Evolutionary conservation across 1,140 invertebrate genomes (phyloP).

Genomic region (Pogonognathellus flavescens): DNA sequence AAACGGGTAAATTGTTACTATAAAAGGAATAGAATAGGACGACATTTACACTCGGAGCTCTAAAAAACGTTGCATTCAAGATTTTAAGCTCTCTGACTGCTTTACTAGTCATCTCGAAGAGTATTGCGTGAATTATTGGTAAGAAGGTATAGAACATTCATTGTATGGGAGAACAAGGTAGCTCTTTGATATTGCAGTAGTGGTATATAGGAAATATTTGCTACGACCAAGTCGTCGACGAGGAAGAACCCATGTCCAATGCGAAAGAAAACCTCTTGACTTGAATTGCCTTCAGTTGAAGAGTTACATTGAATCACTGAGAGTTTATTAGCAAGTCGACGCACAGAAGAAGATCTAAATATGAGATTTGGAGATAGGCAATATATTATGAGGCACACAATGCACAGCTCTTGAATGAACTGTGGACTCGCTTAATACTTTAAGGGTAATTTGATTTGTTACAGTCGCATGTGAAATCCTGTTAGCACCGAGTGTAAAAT

Average conservation of each 20-base stretch:
- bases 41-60: background rate
- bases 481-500: constrained; percentile 15
- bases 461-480: constrained; percentile 36
- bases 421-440: constrained; percentile 43
- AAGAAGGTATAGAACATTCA: background rate
- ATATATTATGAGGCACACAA: constrained; percentile 27
- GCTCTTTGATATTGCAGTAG: background rate
- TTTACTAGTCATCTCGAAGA: constrained; percentile 15
- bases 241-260: constrained; percentile 4
- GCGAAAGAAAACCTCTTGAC: constrained; percentile 27
- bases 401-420: constrained; percentile 35
- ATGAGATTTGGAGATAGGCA: constrained; percentile 25
- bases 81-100: background rate
- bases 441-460: constrained; percentile 49
- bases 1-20: no score
- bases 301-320: constrained; percentile 11
- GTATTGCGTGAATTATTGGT: constrained; percentile 1
- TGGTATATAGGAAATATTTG: background rate
- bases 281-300: constrained; percentile 41
- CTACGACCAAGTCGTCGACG: background rate
- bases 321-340: constrained; percentile 29
- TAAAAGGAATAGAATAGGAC: background rate
- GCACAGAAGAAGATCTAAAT: constrained; percentile 26
- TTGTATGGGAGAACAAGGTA: background rate
- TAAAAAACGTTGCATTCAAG: background rate